Percentiles rank a stretch among this genome's conserved stretches.
phyloP scores from a whole-genome alignment of 2,797 vertebrate genomes.

The Enteromius viviparus region DNA sequence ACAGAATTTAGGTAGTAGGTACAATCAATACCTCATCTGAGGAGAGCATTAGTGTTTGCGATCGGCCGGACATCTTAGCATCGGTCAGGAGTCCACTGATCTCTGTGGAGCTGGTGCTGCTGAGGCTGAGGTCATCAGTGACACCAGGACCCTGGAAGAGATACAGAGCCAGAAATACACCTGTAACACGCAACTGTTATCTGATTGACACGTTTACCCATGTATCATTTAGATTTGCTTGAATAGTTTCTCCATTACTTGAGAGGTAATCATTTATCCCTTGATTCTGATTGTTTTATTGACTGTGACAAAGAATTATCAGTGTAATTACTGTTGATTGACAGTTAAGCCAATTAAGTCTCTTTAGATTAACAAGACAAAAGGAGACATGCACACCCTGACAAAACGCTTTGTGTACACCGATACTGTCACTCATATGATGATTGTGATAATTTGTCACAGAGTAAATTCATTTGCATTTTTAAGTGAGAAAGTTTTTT shows the following conservation, averaged over 20 bases:
- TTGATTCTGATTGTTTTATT: conserved; percentile 33
- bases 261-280: conserved; percentile 2
- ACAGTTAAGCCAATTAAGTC: conserved; percentile 21
- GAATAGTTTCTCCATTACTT: neutral
- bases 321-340: conserved; percentile 29
- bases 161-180: conserved; percentile 42
- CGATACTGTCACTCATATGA: conserved; percentile 12
- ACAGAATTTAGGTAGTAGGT: neutral
- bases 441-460: neutral
- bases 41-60: conserved; percentile 80
- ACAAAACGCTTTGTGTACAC: conserved; percentile 4
- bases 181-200: neutral
- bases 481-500: neutral
- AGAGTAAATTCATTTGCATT: neutral
- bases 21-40: conserved; percentile 88
- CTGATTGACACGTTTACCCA: conserved; percentile 3
- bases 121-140: conserved; percentile 89
- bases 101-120: conserved; percentile 92
- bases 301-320: conserved; percentile 8
- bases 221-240: neutral
- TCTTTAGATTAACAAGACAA: conserved; percentile 1
- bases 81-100: conserved; percentile 85
- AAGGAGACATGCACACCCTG: neutral
- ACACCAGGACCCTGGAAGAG: conserved; percentile 79
- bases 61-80: conserved; percentile 80